These are phyloP conservation scores for Parauchenoglanis ngamensis DNA, from an alignment of 2,797 vertebrate species.

Conservation along the genomic window DNA sequence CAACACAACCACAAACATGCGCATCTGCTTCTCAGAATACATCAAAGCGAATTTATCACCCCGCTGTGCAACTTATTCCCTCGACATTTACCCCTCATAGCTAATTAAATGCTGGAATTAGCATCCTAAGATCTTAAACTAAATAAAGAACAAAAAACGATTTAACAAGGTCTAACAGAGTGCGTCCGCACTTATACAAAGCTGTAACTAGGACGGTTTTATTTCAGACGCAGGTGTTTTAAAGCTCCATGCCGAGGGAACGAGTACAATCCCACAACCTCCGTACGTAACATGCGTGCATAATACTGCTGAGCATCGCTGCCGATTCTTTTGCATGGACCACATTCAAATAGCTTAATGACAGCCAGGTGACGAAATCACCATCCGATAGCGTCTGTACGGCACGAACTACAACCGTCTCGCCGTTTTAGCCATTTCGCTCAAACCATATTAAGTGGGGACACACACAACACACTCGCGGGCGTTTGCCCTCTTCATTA, in stretches of 20 bases:
- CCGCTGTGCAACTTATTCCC: background rate
- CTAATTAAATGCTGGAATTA: background rate
- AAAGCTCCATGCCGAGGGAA: background rate
- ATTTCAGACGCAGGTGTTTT: background rate
- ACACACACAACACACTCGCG: too few species aligned
- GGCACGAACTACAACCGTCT: background rate
- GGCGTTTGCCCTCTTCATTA: background rate
- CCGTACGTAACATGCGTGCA: background rate
- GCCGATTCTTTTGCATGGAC: background rate
- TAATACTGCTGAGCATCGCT: background rate
- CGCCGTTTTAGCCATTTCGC: background rate
- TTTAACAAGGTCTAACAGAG: background rate
- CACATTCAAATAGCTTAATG: slow-evolving; percentile 12
- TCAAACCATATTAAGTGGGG: background rate
- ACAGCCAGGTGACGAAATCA: background rate
- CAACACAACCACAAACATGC: background rate
- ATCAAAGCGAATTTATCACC: background rate
- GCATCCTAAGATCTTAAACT: background rate
- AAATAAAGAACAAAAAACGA: background rate
- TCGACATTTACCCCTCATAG: background rate
- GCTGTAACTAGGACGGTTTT: background rate
- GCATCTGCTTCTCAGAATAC: background rate
- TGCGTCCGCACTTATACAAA: background rate
- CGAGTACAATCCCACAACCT: background rate
- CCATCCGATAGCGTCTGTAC: background rate